Conservation (phyloP, 1,140 invertebrate species). For the Zaprionus ornatus region DNA sequence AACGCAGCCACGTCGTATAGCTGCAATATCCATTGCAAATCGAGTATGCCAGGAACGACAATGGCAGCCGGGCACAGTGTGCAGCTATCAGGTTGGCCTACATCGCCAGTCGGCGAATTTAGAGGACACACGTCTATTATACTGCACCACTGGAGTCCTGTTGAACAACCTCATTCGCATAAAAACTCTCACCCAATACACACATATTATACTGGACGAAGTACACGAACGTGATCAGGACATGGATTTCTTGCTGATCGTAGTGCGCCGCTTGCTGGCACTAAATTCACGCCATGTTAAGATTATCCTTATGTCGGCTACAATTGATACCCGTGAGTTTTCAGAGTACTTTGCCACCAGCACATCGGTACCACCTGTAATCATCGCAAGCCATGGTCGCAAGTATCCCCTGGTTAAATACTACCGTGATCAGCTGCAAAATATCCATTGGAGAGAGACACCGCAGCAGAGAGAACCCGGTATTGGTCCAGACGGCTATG, state of each 20-base stretch:
- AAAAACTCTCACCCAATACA: slow-evolving; percentile 88
- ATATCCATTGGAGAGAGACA: slow-evolving; percentile 52
- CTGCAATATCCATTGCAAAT: slow-evolving; percentile 94
- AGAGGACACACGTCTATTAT: slow-evolving; percentile 91
- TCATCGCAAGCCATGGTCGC: slow-evolving; percentile 85
- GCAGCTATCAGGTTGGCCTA: slow-evolving; percentile 91
- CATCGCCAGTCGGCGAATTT: slow-evolving; percentile 39
- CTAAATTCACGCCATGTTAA: slow-evolving; percentile 89
- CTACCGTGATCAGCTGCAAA: slow-evolving; percentile 88
- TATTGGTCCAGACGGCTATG: slow-evolving; percentile 85
- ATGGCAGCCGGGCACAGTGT: slow-evolving; percentile 91
- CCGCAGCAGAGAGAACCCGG: slow-evolving; percentile 84
- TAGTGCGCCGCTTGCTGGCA: slow-evolving; percentile 92
- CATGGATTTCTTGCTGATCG: slow-evolving; percentile 94
- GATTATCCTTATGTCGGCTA: slow-evolving; percentile 95
- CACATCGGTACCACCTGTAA: slow-evolving; percentile 85
- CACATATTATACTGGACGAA: slow-evolving; percentile 97
- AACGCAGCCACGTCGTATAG: slow-evolving; percentile 95
- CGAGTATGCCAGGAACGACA: slow-evolving; percentile 92
- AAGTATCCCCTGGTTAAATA: slow-evolving; percentile 86
- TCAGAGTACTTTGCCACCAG: slow-evolving; percentile 88
- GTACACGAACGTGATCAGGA: slow-evolving; percentile 98
- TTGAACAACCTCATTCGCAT: slow-evolving; percentile 89
- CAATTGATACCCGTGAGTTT: slow-evolving; percentile 89
- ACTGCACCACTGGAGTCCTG: slow-evolving; percentile 93